Percentiles rank a stretch among this genome's conserved stretches.
Conservation (phyloP, 2,888 invertebrate species). For the Drosophila mimetica region DNA sequence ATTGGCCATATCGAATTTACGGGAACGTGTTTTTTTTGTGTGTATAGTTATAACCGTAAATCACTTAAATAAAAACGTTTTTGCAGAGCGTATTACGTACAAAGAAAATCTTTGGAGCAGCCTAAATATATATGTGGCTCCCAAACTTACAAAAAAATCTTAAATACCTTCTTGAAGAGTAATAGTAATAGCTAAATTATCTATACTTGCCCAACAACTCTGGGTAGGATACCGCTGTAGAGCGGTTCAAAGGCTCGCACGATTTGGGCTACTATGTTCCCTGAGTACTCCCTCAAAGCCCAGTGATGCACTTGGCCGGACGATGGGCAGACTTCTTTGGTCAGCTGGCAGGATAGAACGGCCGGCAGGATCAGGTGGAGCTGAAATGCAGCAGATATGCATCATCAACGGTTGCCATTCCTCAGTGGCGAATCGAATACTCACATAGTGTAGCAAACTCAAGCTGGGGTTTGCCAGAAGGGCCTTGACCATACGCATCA, state of each 20-base stretch:
- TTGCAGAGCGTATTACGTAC: too few species aligned
- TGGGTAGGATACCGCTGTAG: conserved; percentile 17
- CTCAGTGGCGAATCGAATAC: conserved; percentile 22
- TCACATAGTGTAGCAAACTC: conserved; percentile 43
- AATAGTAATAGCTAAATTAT: too few species aligned
- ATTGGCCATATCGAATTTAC: too few species aligned
- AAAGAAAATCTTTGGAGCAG: too few species aligned
- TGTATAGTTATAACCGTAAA: too few species aligned
- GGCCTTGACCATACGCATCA: conserved; percentile 50
- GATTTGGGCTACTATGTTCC: conserved; percentile 35
- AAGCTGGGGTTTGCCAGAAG: conserved; percentile 34
- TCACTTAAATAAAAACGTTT: too few species aligned
- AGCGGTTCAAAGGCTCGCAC: conserved; percentile 8
- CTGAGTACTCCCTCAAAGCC: conserved; percentile 47
- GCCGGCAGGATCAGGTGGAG: conserved; percentile 51
- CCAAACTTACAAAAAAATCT: too few species aligned
- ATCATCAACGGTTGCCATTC: neutral
- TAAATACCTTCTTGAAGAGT: too few species aligned
- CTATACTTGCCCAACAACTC: conserved; percentile 40
- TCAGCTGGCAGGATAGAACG: conserved; percentile 38
- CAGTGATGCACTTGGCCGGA: conserved; percentile 38
- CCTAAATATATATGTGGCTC: too few species aligned
- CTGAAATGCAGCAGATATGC: conserved; percentile 21
- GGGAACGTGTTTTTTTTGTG: too few species aligned
- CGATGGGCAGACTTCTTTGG: conserved; percentile 1